Evolutionary conservation across 2,797 vertebrate species (phyloP), one percentile per base, ranked within the genome.

Genomic region (Rhinichthys osculus): DNA sequence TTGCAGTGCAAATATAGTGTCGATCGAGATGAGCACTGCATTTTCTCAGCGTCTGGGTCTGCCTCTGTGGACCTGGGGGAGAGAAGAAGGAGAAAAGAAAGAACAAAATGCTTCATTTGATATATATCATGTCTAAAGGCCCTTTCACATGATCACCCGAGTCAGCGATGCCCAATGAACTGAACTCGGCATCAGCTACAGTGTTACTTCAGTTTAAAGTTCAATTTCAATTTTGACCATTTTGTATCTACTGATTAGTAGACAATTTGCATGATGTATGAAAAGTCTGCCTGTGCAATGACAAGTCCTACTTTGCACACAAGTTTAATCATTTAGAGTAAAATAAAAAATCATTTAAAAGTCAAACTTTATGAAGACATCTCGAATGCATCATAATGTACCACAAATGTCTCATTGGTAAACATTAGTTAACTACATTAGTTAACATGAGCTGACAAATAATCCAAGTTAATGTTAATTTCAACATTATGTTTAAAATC

Each of bases 21-120:
- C 10, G 47, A 54, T 16, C 30, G 11, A 21, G 69, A 59, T 6
- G 59, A 81, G 27, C 5, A 19, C 50, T 47, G 69, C 21, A 50
- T 47, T 90, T 90, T 89, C 89, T 93, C 91, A 92, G 91, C 90
- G 91, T 90, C 93, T 93, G 21, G 93, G 91, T 92, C 91, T 94
- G 89, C 91, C 92, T 92, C 92, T 90, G 89, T 94, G 93, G 90
- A 91, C 78, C 91, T 94, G 93, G 85, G 88, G 89, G 81, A 90
- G 85, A 93, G 80, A 92, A 90, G 93, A 87, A 74, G 27, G 44
- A 19, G 47, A 73, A 7, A 73, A 71, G 44, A 70, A 19, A 62
- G 35, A 74, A 85, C 42, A 50, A 73, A 72, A 64, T 85, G 74
- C n/a, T 70, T 78, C 2, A 47, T 78, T 78, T 78, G 27, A 42